Percentiles rank a stretch among this genome's conserved stretches.
phyloP scores from a whole-genome alignment of 2,113 vertebrate species.

The Petrocephalus zakoni region DNA sequence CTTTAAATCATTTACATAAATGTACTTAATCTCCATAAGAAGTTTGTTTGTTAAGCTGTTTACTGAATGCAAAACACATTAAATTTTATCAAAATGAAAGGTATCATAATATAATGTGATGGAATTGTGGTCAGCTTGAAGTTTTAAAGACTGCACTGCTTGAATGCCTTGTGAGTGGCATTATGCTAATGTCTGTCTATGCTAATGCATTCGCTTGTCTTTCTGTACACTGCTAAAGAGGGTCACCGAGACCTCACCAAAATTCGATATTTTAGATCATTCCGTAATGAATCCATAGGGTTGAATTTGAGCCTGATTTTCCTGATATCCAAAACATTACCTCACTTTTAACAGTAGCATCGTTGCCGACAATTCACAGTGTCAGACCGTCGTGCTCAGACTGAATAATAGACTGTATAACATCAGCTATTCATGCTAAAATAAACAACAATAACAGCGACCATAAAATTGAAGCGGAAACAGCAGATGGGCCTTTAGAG shows the following conservation, averaged over 20 bases:
- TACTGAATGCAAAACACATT: not conserved
- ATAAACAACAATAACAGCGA: not conserved
- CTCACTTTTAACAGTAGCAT: not conserved
- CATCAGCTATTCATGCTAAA: not conserved
- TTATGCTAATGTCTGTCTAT: not conserved
- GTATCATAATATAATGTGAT: not conserved
- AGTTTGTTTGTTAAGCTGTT: not conserved
- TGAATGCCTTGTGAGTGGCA: not conserved
- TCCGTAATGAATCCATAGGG: not conserved
- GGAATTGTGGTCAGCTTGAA: not conserved
- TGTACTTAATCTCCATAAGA: not conserved
- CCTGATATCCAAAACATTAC: not conserved
- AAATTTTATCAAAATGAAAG: not conserved
- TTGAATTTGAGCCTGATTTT: not conserved
- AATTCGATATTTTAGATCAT: not conserved
- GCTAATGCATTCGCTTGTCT: not conserved
- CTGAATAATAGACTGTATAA: not conserved
- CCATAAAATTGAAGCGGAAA: not conserved
- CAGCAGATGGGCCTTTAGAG: not conserved
- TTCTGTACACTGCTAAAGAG: not conserved
- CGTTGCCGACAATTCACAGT: not conserved
- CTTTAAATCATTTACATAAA: not conserved
- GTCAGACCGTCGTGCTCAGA: not conserved
- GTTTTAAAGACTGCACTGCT: not conserved
- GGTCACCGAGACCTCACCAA: not conserved